phyloP scores from a whole-genome alignment of 2,888 invertebrate genomes.

The Acutogordius australiensis region DNA sequence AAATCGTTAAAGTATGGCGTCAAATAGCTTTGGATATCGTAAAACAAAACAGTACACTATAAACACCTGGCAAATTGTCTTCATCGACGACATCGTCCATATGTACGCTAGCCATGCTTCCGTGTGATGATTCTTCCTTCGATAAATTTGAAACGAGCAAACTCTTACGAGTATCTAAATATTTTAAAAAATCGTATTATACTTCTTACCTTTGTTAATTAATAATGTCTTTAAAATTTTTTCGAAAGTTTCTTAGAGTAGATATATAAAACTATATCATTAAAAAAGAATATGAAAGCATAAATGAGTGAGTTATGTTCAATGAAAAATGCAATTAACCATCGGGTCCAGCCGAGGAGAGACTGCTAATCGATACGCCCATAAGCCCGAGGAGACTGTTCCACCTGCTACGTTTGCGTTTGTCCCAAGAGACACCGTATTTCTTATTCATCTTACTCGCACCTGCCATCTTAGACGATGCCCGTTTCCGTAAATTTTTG shows the following conservation, averaged over 20 bases:
- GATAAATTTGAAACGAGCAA: neutral
- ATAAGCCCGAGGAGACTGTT: conserved; percentile 1
- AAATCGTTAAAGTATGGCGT: too few relatives aligned
- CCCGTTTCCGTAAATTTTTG: neutral
- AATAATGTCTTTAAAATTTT: too few relatives aligned
- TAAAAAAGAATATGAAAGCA: too few relatives aligned
- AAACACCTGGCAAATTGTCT: neutral
- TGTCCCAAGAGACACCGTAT: conserved; percentile 9
- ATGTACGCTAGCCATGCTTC: neutral
- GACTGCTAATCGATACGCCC: neutral
- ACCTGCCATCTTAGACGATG: neutral
- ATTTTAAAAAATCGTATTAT: too few relatives aligned
- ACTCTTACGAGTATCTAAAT: conserved; percentile 6
- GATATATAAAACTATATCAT: too few relatives aligned
- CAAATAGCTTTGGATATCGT: too few relatives aligned
- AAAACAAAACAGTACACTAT: too few relatives aligned
- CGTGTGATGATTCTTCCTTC: conserved; percentile 1
- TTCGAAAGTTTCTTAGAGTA: too few relatives aligned
- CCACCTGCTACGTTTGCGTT: neutral
- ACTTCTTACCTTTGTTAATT: too few relatives aligned
- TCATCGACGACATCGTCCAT: neutral
- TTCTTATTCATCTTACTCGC: neutral
- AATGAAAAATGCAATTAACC: too few relatives aligned
- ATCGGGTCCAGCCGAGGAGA: neutral
- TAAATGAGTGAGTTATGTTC: too few relatives aligned